phyloP scores from a whole-genome alignment of 2,888 invertebrate species.

The Drosophila melanosoma region DNA sequence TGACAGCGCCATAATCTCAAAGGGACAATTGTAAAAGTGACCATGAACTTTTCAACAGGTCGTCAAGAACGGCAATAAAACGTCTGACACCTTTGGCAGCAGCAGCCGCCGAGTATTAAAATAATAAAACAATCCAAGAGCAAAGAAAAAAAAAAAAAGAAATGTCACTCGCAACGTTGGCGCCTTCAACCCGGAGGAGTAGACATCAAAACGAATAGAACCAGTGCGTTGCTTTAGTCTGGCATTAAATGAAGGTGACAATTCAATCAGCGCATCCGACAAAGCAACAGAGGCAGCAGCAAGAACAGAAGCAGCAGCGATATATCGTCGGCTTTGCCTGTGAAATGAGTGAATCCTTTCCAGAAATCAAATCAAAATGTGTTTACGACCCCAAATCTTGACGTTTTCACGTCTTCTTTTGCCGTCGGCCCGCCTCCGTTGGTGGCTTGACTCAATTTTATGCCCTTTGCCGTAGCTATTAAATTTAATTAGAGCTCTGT shows the following conservation, averaged over 20 bases:
- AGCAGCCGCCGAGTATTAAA: constrained; percentile 14
- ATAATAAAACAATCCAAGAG: constrained; percentile 40
- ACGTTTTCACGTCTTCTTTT: constrained; percentile 16
- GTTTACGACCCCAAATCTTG: constrained; percentile 64
- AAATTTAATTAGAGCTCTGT: constrained; percentile 81
- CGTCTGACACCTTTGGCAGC: constrained; percentile 73
- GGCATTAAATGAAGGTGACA: constrained; percentile 77
- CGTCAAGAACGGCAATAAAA: constrained; percentile 69
- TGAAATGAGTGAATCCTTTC: constrained; percentile 68
- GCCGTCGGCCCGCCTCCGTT: constrained; percentile 46
- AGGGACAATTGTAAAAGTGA: constrained; percentile 54
- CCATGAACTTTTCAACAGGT: constrained; percentile 78
- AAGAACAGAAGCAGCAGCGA: constrained; percentile 3
- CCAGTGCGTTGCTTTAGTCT: constrained; percentile 14
- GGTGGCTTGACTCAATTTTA: constrained; percentile 69
- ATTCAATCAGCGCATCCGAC: constrained; percentile 77
- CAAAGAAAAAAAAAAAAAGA: constrained; percentile 2
- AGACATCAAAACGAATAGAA: constrained; percentile 60
- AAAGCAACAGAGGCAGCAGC: constrained; percentile 21
- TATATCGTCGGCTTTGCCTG: constrained; percentile 37
- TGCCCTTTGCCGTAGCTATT: constrained; percentile 69
- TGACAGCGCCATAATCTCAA: constrained; percentile 31
- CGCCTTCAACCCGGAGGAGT: constrained; percentile 43
- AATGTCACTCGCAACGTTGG: constrained; percentile 57
- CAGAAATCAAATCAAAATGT: constrained; percentile 79